Evolutionary conservation across 2,797 vertebrate species (phyloP).

Genomic region (Mormyrops attenuatus): DNA sequence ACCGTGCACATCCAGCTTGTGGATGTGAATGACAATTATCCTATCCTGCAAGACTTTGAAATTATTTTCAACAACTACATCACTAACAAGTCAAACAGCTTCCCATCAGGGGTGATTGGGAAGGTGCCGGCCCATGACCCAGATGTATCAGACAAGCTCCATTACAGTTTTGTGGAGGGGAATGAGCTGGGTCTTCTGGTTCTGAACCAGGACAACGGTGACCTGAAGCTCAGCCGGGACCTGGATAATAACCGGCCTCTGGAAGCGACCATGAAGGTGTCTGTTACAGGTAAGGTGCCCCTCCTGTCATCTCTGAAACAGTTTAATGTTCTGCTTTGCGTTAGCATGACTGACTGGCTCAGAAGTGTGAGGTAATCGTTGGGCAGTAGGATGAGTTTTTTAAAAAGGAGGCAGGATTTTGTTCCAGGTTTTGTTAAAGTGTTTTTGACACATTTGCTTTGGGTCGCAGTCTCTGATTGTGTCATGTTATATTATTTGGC

Average conservation of each 20-base stretch:
- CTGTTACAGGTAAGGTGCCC: constrained; percentile 78
- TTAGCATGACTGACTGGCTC: not conserved
- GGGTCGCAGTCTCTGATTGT: not conserved
- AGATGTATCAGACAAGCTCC: constrained; percentile 84
- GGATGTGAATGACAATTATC: constrained; percentile 88
- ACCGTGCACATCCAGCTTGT: constrained; percentile 80
- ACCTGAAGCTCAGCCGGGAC: constrained; percentile 82
- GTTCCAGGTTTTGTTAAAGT: not conserved
- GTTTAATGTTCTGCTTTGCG: not conserved
- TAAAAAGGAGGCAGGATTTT: not conserved
- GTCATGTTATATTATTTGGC: not conserved
- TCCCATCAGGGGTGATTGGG: constrained; percentile 88
- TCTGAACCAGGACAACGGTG: constrained; percentile 79
- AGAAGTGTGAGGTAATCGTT: not conserved
- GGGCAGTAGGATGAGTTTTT: not conserved
- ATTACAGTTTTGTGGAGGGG: constrained; percentile 83
- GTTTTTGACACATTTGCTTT: not conserved
- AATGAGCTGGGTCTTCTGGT: constrained; percentile 86
- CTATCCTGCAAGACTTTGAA: constrained; percentile 85
- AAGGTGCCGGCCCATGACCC: constrained; percentile 90
- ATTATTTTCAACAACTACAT: constrained; percentile 98
- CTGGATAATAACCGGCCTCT: constrained; percentile 89
- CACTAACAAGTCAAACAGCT: constrained; percentile 95
- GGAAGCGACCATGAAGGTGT: constrained; percentile 90
- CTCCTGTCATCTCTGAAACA: not conserved